A percentile compares a stretch with the other conserved stretches of the same genome.
These are phyloP conservation scores for Eidolon helvum DNA, from an alignment of 2,113 vertebrate genomes.

Conservation along the genomic window DNA sequence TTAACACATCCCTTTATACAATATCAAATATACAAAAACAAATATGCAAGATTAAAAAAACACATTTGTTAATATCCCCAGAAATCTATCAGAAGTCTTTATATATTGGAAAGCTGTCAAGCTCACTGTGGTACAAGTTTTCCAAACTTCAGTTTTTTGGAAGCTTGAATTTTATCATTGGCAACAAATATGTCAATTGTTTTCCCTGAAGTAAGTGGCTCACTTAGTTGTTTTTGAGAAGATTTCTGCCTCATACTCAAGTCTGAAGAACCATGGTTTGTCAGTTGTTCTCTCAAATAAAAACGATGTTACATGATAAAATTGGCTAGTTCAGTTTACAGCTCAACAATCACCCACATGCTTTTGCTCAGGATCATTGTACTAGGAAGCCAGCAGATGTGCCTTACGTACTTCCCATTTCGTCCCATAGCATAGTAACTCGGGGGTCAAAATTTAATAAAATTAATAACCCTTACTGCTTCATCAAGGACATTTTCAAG, in stretches of 20 bases:
- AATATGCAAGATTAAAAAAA: background rate
- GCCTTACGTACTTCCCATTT: background rate
- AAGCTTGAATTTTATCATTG: constrained; percentile 35
- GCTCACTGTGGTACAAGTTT: background rate
- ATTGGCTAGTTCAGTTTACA: no score
- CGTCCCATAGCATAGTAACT: background rate
- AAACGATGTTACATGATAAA: background rate
- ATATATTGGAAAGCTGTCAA: background rate
- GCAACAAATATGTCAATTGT: background rate
- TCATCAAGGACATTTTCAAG: background rate
- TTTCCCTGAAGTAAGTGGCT: background rate
- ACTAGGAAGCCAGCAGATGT: background rate
- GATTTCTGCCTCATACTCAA: background rate
- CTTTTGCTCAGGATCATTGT: background rate
- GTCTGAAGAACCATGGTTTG: background rate
- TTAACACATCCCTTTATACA: background rate
- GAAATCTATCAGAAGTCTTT: background rate
- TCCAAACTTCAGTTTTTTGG: background rate
- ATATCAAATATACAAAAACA: background rate
- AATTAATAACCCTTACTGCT: background rate
- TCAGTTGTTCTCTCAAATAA: background rate
- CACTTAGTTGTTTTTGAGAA: background rate
- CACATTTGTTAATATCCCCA: background rate
- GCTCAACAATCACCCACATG: background rate
- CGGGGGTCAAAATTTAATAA: background rate